These are phyloP conservation scores for Ceuthmochares aereus DNA, from an alignment of 2,113 vertebrate genomes.

Conservation along the genomic window DNA sequence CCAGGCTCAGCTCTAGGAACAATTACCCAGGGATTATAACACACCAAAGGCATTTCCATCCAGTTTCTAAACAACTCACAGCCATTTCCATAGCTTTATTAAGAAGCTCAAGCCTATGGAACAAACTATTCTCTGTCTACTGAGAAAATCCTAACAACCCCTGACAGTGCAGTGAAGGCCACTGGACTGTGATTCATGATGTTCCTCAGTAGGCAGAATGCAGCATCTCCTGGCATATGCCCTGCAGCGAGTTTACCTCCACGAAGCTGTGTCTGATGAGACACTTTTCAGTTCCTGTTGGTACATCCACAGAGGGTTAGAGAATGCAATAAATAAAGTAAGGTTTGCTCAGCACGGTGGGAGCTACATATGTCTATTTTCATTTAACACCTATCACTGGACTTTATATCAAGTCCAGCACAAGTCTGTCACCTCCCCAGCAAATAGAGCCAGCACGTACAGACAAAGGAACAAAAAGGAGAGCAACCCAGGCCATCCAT, in stretches of 20 bases:
- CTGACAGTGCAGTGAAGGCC: not conserved
- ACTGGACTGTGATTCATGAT: not conserved
- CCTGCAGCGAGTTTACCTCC: not conserved
- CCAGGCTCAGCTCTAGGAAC: not conserved
- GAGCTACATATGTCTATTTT: not conserved
- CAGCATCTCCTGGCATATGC: not conserved
- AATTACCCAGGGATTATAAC: not conserved
- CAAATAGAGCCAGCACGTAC: not conserved
- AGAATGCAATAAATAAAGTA: not conserved
- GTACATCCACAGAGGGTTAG: not conserved
- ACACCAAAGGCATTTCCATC: not conserved
- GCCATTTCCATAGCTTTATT: not conserved
- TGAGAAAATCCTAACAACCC: not conserved
- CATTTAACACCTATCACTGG: not conserved
- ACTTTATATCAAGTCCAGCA: not conserved
- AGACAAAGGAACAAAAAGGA: not conserved
- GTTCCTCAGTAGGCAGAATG: not conserved
- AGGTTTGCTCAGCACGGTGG: not conserved
- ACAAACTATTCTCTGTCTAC: not conserved
- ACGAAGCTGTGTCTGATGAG: accelerated
- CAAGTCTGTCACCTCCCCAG: not conserved
- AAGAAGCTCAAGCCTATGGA: not conserved
- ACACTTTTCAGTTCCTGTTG: not conserved
- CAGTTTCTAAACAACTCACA: not conserved
- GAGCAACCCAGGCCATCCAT: not conserved